Percentiles rank a stretch among this genome's conserved stretches.
Evolutionary conservation across 2,797 vertebrate species (phyloP).

Genomic region (Nyctalus aviator): DNA sequence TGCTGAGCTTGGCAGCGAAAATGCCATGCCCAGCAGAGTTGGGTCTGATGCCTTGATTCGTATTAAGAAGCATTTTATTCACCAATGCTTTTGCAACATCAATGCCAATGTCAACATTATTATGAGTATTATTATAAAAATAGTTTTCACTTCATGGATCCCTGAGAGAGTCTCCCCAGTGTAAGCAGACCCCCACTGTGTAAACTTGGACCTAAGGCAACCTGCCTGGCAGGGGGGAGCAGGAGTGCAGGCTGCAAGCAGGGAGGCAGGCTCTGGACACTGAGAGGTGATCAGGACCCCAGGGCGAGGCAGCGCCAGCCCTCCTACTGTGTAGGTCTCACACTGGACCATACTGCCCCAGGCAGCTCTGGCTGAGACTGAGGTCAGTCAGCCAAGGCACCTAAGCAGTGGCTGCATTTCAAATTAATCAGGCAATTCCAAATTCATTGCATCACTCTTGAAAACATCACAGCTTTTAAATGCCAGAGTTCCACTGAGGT

Average conservation of each 20-base stretch:
- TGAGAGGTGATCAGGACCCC: background rate
- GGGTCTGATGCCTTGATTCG: background rate
- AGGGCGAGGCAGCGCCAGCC: fast-evolving
- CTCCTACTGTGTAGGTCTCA: background rate
- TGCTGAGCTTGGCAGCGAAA: background rate
- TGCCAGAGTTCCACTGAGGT: background rate
- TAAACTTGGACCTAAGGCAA: background rate
- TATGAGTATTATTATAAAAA: background rate
- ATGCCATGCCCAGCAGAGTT: background rate
- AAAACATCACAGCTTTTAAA: background rate
- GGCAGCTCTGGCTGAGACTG: background rate
- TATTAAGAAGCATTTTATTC: background rate
- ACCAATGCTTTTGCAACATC: background rate
- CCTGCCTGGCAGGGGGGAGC: background rate
- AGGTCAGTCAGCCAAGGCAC: background rate
- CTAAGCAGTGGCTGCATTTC: background rate
- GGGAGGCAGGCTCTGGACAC: background rate
- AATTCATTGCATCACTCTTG: background rate
- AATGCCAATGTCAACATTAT: background rate
- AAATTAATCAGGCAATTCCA: background rate
- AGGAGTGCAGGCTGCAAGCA: background rate
- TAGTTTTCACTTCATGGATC: background rate
- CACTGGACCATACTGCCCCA: too few relatives aligned
- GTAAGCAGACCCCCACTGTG: background rate
- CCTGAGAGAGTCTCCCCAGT: background rate